A percentile compares a stretch with the other conserved stretches of the same genome.
phyloP scores from a whole-genome alignment of 2,888 invertebrate genomes.

The Antheraea yamamai region DNA sequence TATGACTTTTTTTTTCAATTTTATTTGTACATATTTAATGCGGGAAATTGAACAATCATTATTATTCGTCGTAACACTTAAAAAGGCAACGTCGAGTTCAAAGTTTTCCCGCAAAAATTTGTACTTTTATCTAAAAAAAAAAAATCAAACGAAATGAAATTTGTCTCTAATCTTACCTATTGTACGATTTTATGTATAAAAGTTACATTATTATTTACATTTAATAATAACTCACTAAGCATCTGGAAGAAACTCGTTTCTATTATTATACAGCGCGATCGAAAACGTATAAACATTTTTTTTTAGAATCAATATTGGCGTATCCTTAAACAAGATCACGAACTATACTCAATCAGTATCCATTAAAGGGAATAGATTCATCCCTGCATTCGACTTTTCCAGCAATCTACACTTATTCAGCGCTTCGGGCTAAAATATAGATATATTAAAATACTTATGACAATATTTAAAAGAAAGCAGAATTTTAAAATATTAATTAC shows the following conservation, averaged over 20 bases:
- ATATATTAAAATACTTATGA: background rate
- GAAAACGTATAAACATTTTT: background rate
- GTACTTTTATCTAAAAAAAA: background rate
- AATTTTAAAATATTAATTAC: background rate
- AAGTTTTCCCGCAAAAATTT: background rate
- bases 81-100: background rate
- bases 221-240: slow-evolving; percentile 1
- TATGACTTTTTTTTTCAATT: background rate
- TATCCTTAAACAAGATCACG: background rate
- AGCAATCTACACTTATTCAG: background rate
- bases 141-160: background rate
- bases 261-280: background rate
- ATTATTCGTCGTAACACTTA: background rate
- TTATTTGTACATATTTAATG: background rate
- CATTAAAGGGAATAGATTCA: background rate
- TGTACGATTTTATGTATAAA: background rate
- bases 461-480: background rate
- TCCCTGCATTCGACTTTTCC: background rate
- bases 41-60: background rate
- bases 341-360: background rate
- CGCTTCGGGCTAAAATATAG: background rate
- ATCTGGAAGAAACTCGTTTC: slow-evolving; percentile 5
- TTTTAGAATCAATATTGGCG: background rate
- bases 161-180: background rate
- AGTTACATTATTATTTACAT: background rate